Conservation (phyloP, 2,888 invertebrate genomes). For the Drosophila falleni region DNA sequence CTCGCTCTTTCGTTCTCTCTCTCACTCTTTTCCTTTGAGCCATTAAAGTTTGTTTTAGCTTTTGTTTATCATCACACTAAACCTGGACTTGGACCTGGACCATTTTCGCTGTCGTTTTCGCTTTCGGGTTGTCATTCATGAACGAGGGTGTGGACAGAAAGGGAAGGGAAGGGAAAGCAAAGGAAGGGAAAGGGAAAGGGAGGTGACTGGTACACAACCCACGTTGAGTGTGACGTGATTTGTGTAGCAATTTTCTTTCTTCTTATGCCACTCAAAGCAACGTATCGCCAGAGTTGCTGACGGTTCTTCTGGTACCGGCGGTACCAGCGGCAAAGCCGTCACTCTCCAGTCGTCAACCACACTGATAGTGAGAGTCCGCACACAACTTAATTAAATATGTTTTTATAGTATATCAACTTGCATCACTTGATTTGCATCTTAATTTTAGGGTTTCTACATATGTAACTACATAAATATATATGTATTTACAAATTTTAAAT, state of each 20-base stretch:
- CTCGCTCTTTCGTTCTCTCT: neutral
- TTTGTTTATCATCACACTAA: conserved; percentile 48
- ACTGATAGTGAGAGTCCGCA: conserved; percentile 26
- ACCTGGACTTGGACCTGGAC: conserved; percentile 13
- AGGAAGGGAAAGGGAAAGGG: too few species aligned
- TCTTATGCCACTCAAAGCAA: conserved; percentile 31
- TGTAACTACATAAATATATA: too few species aligned
- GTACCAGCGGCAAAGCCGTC: conserved; percentile 13
- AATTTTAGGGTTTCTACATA: too few species aligned
- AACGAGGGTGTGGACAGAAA: neutral
- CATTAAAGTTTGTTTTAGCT: conserved; percentile 64
- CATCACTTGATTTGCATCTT: neutral
- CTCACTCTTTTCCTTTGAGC: conserved; percentile 24
- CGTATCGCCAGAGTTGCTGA: conserved; percentile 11
- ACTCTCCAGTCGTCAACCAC: conserved; percentile 1
- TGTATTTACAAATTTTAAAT: too few species aligned
- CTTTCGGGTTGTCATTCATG: conserved; percentile 10
- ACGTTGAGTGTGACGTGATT: conserved; percentile 57
- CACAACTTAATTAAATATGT: conserved; percentile 13
- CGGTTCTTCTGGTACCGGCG: conserved; percentile 3
- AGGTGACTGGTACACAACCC: conserved; percentile 17
- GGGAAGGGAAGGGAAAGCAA: too few species aligned
- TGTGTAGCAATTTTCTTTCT: conserved; percentile 55
- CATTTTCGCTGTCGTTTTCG: conserved; percentile 21
- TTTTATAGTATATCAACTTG: neutral